Evolutionary conservation across 2,888 invertebrate genomes (phyloP).

Genomic region (Eupsilia transversa): DNA sequence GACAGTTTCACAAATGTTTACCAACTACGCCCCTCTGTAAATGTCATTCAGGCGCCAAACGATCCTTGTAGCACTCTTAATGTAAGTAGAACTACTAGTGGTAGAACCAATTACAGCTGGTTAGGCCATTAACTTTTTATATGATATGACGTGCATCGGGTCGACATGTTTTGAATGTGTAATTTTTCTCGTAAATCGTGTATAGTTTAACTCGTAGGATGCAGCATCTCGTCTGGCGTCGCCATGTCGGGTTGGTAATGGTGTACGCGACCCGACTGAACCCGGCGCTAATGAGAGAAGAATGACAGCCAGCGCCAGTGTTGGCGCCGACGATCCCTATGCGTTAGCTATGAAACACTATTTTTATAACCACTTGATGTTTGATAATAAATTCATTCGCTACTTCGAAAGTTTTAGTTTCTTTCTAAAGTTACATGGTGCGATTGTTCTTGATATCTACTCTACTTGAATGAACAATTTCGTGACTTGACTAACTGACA

Average conservation of each 20-base stretch:
- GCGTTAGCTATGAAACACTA: slow-evolving; percentile 23
- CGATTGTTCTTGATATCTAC: not conserved
- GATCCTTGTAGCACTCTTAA: not conserved
- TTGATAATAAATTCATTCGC: slow-evolving; percentile 18
- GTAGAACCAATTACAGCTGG: not conserved
- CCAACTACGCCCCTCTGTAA: not conserved
- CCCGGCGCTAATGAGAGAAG: slow-evolving; percentile 67
- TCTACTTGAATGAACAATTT: not conserved
- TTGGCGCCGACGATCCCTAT: slow-evolving; percentile 54
- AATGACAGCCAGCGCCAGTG: slow-evolving; percentile 44
- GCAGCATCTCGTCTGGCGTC: slow-evolving; percentile 57
- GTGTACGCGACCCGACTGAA: slow-evolving; percentile 59
- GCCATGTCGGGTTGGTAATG: slow-evolving; percentile 61
- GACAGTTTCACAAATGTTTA: not conserved
- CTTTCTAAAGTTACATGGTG: slow-evolving; percentile 8
- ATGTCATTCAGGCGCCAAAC: not conserved
- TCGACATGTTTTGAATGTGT: slow-evolving; percentile 35
- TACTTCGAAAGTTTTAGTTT: slow-evolving; percentile 15
- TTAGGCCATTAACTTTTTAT: slow-evolving; percentile 22
- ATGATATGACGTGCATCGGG: slow-evolving; percentile 31
- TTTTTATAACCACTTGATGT: slow-evolving; percentile 39
- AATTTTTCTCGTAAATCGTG: slow-evolving; percentile 41
- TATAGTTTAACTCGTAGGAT: slow-evolving; percentile 41
- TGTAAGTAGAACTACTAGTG: slow-evolving; percentile 16
- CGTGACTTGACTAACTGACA: not conserved